A percentile compares a stretch with the other conserved stretches of the same genome.
Evolutionary conservation across 1,140 invertebrate genomes (phyloP).

Genomic region (Phocides pigmalion): DNA sequence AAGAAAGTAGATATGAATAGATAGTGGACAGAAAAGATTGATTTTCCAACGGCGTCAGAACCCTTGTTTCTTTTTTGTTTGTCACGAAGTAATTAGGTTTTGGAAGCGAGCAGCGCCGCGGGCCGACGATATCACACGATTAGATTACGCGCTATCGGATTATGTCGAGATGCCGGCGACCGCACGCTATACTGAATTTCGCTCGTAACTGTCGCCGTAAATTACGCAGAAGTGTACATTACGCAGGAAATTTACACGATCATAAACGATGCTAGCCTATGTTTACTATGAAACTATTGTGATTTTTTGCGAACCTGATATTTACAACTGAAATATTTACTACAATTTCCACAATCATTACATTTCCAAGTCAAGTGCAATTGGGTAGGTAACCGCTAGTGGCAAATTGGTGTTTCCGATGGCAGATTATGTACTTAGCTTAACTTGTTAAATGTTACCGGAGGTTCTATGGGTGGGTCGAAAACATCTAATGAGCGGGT

Average conservation of each 20-base stretch:
- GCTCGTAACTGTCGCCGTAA: conserved; percentile 3
- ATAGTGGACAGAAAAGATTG: background rate
- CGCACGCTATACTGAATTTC: background rate
- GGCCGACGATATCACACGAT: background rate
- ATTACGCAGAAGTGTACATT: background rate
- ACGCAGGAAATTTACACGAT: background rate
- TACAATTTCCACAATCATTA: too few species aligned
- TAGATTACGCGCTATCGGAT: background rate
- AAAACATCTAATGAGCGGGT: too few species aligned
- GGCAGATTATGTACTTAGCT: too few species aligned
- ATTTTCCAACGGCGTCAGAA: background rate
- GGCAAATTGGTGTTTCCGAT: too few species aligned
- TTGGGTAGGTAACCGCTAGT: too few species aligned
- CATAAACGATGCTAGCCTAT: background rate
- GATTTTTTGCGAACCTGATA: background rate
- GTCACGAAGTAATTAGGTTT: background rate
- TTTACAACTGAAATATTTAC: too few species aligned
- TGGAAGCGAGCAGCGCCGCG: background rate
- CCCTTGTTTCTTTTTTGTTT: background rate
- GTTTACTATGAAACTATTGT: background rate
- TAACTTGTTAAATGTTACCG: too few species aligned
- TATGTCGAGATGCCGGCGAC: background rate
- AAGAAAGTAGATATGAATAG: too few species aligned
- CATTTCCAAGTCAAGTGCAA: too few species aligned
- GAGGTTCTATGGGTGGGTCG: too few species aligned